Evolutionary conservation across 2,797 vertebrate genomes (phyloP).

Genomic region (Falco cherrug): DNA sequence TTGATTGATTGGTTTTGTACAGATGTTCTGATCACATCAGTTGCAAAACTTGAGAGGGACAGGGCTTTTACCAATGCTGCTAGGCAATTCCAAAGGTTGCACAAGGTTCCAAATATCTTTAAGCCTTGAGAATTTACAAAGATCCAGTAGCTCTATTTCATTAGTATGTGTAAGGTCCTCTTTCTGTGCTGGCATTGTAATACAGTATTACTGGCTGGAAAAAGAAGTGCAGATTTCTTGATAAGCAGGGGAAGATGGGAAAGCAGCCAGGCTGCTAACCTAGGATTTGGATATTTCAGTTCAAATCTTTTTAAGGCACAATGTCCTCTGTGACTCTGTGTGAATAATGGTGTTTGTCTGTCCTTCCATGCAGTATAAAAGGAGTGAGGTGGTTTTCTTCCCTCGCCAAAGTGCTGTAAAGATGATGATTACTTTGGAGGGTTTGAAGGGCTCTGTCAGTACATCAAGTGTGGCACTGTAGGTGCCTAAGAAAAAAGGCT

Average conservation of each 20-base stretch:
- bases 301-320: not conserved
- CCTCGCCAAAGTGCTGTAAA: fast-evolving
- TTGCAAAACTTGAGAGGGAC: not conserved
- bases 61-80: not conserved
- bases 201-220: not conserved
- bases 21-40: not conserved
- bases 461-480: not conserved
- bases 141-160: not conserved
- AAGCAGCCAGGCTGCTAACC: not conserved
- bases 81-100: not conserved
- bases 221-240: not conserved
- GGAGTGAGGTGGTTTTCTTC: not conserved
- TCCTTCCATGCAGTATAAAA: not conserved
- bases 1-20: not conserved
- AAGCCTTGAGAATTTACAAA: not conserved
- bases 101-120: not conserved
- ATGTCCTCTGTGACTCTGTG: not conserved
- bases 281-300: not conserved
- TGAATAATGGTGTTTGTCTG: not conserved
- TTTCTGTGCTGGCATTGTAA: not conserved
- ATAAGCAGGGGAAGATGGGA: not conserved
- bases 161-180: not conserved
- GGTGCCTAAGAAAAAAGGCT: not conserved
- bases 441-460: not conserved
- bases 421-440: not conserved